phyloP scores from a whole-genome alignment of 2,113 vertebrate genomes.

The Tylochromis polylepis region DNA sequence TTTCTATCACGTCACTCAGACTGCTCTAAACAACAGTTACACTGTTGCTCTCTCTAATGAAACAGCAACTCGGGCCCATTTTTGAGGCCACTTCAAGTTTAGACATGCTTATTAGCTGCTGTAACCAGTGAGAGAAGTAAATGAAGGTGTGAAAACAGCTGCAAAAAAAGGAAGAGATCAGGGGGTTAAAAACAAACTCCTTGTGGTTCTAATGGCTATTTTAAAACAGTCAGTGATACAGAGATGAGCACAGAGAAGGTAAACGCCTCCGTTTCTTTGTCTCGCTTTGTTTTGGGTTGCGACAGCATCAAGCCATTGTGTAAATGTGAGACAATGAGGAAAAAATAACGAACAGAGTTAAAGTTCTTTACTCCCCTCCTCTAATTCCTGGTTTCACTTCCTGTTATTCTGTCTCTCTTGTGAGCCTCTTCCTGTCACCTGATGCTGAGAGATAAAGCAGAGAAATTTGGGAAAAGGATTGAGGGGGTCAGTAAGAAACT shows the following conservation, averaged over 20 bases:
- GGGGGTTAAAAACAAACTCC: not conserved
- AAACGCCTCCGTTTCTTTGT: not conserved
- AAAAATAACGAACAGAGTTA: not conserved
- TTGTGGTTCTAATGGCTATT: not conserved
- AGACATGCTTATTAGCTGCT: not conserved
- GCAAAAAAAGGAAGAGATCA: not conserved
- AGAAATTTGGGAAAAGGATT: constrained; percentile 25
- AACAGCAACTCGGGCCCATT: not conserved
- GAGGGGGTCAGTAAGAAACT: not conserved
- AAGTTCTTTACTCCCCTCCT: not conserved
- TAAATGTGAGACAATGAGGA: not conserved
- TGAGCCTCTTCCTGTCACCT: constrained; percentile 60
- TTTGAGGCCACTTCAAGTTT: not conserved
- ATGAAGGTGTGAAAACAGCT: not conserved
- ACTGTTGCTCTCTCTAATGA: not conserved
- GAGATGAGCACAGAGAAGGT: not conserved
- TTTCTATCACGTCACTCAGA: not conserved
- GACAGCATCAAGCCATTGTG: not conserved
- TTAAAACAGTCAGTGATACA: not conserved
- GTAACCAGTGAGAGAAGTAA: not conserved
- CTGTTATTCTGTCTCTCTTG: constrained; percentile 64
- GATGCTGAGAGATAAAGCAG: constrained; percentile 34
- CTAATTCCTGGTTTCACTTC: constrained; percentile 52
- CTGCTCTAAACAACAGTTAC: not conserved
- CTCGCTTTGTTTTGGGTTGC: not conserved